phyloP scores from a whole-genome alignment of 2,113 vertebrate genomes.

The Hemiprocne comata region DNA sequence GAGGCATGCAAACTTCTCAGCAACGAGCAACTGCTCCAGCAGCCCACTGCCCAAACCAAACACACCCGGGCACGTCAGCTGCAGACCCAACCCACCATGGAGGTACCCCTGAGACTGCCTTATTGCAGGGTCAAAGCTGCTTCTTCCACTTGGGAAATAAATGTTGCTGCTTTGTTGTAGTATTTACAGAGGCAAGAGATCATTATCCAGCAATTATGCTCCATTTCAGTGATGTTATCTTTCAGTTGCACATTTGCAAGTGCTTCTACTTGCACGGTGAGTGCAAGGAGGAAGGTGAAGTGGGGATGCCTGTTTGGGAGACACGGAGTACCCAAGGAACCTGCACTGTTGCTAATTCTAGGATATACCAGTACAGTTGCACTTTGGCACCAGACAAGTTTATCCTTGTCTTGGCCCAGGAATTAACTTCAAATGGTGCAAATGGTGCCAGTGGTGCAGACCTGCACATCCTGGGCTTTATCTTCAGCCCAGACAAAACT shows the following conservation, averaged over 20 bases:
- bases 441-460: not conserved
- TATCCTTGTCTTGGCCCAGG: not conserved
- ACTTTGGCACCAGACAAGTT: not conserved
- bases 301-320: not conserved
- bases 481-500: not conserved
- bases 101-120: not conserved
- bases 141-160: slow-evolving; percentile 16
- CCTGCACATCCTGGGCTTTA: not conserved
- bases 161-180: not conserved
- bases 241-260: slow-evolving; percentile 30
- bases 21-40: slow-evolving; percentile 15
- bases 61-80: not conserved
- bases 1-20: slow-evolving; percentile 15
- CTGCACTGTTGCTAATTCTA: not conserved
- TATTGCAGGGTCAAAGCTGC: slow-evolving; percentile 5
- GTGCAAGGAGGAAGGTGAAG: slow-evolving; percentile 18
- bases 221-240: slow-evolving; percentile 6
- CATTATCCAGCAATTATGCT: slow-evolving; percentile 43
- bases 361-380: not conserved
- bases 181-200: not conserved
- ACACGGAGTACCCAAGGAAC: not conserved
- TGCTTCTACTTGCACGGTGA: not conserved
- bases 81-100: not conserved
- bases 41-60: not conserved
- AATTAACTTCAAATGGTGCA: not conserved